Base-by-base conservation (phyloP, 2,888 invertebrate species). In the Cephus sareptanus region DNA sequence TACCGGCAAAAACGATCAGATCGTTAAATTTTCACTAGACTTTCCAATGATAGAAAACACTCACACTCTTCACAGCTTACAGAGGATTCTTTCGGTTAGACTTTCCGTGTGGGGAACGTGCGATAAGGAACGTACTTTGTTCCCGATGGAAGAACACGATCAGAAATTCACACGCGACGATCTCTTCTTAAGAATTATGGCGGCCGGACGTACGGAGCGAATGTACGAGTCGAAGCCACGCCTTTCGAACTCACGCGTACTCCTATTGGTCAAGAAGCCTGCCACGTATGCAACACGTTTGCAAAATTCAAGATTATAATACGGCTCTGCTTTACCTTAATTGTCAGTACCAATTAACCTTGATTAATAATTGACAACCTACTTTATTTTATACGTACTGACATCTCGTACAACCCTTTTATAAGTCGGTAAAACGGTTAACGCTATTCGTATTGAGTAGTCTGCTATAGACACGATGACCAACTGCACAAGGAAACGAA, bases 261-360 rank as follows among this genome's bases (percentile, higher is more conserved):
- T 78, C 83, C 83, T 84, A 90, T 90, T 90, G 89, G 90, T 77
- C 79, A 79, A 76, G 71, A 77, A 78, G 80, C 77, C 80, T 90
- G 90, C 90, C 90, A 90, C 90, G 90, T 90, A 90, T 89, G 89
- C 90, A 90, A 83, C 85, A 80, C 71, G 71, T 71, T 71, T 15
- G 2, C 71, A 71, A 23, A 71, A 33, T 71, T 71, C 23, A 56
- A 56, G 23, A 56, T 56, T 56, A 56, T 2, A 56, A 23, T 23
- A 56, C 23, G 23, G 9, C 9, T 56, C 9, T 23, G 4, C 9
- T 56, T 23, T 56, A 56, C 9, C 9, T 77, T 80, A 79, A 83
- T 81, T 79, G 74, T 76, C 80, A 74, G 15, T 74, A 79, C 76
- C 79, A 81, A 82, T 79, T 75, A 80, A 77, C 71, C 70, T 34